phyloP scores from a whole-genome alignment of 35 echinoderm and acorn worm genomes.

The Ophiothrix spiculata region DNA sequence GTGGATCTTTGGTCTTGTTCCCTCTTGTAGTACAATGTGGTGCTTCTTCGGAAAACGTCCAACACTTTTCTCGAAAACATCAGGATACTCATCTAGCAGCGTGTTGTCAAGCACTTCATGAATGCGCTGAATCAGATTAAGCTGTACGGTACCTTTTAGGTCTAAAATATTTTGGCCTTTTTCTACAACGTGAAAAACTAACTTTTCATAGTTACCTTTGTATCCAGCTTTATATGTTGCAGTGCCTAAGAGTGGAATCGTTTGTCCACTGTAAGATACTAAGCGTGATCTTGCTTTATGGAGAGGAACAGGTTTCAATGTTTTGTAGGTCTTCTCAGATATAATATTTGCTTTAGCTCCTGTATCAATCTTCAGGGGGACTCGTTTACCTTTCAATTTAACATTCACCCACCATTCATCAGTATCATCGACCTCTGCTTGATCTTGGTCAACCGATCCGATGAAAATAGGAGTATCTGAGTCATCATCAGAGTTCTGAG shows the following conservation, averaged over 20 bases:
- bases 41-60: not conserved
- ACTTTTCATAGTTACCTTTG: not conserved
- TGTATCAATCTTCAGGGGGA: not conserved
- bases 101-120: not conserved
- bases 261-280: not conserved
- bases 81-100: not conserved
- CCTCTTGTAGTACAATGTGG: conserved; percentile 4
- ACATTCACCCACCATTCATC: not conserved
- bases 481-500: not conserved
- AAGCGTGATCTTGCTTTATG: not conserved
- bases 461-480: not conserved
- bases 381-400: not conserved
- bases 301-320: not conserved
- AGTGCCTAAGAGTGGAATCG: not conserved
- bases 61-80: conserved; percentile 17
- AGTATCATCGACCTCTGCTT: not conserved
- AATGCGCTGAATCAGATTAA: not conserved
- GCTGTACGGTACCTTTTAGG: not conserved
- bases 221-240: not conserved
- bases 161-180: conserved; percentile 10
- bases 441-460: not conserved
- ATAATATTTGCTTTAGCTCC: not conserved
- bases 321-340: not conserved
- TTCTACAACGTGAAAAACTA: not conserved
- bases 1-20: conserved; percentile 15